Conservation (phyloP, 1,140 invertebrate genomes). For the Drosophila nebulosa region DNA sequence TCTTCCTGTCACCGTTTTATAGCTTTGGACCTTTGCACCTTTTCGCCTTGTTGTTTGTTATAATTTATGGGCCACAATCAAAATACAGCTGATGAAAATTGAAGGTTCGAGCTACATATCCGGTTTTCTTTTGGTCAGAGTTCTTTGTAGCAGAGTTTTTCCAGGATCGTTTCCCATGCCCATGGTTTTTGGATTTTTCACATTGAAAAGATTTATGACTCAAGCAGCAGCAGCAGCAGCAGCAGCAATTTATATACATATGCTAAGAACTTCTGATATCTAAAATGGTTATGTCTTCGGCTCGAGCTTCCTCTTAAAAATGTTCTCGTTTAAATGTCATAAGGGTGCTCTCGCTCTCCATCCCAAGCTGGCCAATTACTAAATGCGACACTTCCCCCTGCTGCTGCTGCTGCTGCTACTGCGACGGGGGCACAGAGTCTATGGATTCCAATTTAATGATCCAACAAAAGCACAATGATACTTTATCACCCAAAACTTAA, state of each 20-base stretch:
- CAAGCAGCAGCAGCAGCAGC: too few species aligned
- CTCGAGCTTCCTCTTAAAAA: conserved; percentile 7
- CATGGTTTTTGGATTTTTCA: neutral
- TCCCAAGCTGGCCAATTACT: conserved; percentile 42
- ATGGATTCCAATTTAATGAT: conserved; percentile 59
- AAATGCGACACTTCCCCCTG: conserved; percentile 31
- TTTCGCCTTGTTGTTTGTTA: conserved; percentile 26
- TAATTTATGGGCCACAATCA: conserved; percentile 53
- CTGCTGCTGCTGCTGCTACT: too few species aligned
- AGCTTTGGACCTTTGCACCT: conserved; percentile 34
- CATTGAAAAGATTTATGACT: conserved; percentile 53
- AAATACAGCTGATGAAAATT: conserved; percentile 39
- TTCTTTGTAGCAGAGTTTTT: conserved; percentile 26
- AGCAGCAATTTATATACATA: conserved; percentile 58
- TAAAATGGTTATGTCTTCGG: conserved; percentile 31
- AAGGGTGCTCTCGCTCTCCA: conserved; percentile 39
- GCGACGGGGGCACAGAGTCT: conserved; percentile 16
- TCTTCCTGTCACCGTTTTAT: too few species aligned
- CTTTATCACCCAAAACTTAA: conserved; percentile 68
- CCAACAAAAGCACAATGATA: conserved; percentile 67
- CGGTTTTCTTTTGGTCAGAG: conserved; percentile 11
- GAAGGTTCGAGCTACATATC: conserved; percentile 12
- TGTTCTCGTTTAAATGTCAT: conserved; percentile 26
- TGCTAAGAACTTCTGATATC: conserved; percentile 48
- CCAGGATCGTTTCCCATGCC: conserved; percentile 49